Evolutionary conservation across 2,797 vertebrate genomes (phyloP), one percentile per base, ranked within the genome.

Genomic region (Galaxias olidus): DNA sequence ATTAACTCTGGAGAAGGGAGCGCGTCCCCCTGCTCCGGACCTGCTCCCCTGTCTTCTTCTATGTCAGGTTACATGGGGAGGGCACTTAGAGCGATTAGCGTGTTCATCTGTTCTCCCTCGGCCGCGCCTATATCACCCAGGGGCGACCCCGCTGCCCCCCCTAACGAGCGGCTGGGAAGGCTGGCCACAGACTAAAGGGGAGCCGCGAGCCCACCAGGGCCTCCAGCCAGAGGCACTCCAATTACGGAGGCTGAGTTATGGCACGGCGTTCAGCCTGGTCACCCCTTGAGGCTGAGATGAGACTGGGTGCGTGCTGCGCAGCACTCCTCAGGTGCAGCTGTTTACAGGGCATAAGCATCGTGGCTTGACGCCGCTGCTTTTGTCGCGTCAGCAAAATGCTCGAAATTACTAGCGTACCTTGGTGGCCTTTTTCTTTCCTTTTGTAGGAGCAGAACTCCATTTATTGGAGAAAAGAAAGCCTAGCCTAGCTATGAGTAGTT

Each of bases 1-100:
- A 87, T 90, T 90, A 89, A 89, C 85, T 77, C 78, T 80, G 73
- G 72, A 75, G 80, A 74, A n/a, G 70, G 73, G 71, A 80, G 71
- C 46, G 55, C 70, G 66, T 2, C 73, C 74, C 66, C 81, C 68
- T 61, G 68, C 74, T 76, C 62, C 66, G 57, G 66, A 55, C 1
- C 4, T 45, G 66, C 67, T 69, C 83, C 72, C 66, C 65, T 63
- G 17, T 55, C 44, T 41, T 48, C 41, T 49, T 75, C 70, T 19
- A 79, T 79, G 85, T 86, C 82, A 77, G 79, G 82, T 72, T 80
- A 79, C 73, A 61, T 75, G 81, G 48, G 82, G 75, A 74, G 74
- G 78, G 75, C 79, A 84, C 85, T 89, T 67, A 80, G 68, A 76
- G 68, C 65, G 74, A 90, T 90, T 88, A 87, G 73, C 80, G 77